A percentile compares a stretch with the other conserved stretches of the same genome.
Conservation (phyloP, 2,888 invertebrate species). For the Diabrotica balteata region DNA sequence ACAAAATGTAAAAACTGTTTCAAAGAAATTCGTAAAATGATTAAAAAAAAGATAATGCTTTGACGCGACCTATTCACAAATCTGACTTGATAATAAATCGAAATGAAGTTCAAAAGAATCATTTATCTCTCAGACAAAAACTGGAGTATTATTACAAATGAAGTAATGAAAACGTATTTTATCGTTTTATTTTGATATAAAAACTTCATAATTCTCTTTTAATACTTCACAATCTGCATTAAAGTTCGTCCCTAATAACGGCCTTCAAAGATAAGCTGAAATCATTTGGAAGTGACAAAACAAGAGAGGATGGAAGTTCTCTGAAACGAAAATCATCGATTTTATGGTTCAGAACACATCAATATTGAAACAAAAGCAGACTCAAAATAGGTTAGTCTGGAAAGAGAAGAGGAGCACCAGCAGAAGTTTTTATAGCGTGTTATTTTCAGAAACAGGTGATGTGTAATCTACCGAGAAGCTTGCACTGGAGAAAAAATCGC, state of each 20-base stretch:
- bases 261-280: conserved; percentile 15
- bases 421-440: too few species aligned
- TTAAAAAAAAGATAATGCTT: too few species aligned
- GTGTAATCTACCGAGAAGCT: too few species aligned
- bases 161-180: conserved; percentile 8
- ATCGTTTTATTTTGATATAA: background rate
- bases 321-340: conserved; percentile 17
- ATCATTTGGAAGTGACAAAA: conserved; percentile 14
- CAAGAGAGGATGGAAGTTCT: conserved; percentile 13
- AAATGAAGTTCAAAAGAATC: conserved; percentile 1
- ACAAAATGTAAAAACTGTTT: too few species aligned
- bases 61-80: too few species aligned
- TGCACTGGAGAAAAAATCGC: too few species aligned
- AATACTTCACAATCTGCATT: conserved; percentile 3
- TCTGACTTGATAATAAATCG: background rate
- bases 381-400: conserved; percentile 1
- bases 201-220: conserved; percentile 10
- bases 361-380: conserved; percentile 4
- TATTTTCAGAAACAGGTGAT: too few species aligned
- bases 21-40: too few species aligned
- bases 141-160: conserved; percentile 5
- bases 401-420: background rate
- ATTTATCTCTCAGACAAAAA: background rate
- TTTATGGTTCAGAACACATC: conserved; percentile 10
- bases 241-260: conserved; percentile 5